Percentiles rank a stretch among this genome's conserved stretches.
phyloP scores from a whole-genome alignment of 2,113 vertebrate genomes.

The Rana temporaria region DNA sequence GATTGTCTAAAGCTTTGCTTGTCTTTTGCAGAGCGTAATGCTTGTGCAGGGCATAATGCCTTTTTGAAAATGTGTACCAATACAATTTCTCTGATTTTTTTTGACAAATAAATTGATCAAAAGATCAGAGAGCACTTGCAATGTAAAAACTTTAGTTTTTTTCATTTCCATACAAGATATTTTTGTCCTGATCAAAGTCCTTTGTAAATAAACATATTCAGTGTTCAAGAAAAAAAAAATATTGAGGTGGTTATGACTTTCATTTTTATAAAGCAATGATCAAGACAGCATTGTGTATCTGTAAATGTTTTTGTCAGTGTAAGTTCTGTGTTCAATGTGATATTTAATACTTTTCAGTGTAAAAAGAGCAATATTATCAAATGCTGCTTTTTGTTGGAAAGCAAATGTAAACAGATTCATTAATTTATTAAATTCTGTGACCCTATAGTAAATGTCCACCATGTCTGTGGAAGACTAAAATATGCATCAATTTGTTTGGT shows the following conservation, averaged over 20 bases:
- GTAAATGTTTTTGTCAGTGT: slow-evolving; percentile 38
- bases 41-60: slow-evolving; percentile 44
- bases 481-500: not conserved
- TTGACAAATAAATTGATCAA: slow-evolving; percentile 39
- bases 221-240: slow-evolving; percentile 7
- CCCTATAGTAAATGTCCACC: slow-evolving; percentile 5
- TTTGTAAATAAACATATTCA: slow-evolving; percentile 44
- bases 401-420: slow-evolving; percentile 83
- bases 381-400: slow-evolving; percentile 63
- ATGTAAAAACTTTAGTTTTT: slow-evolving; percentile 56
- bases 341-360: slow-evolving; percentile 30
- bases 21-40: slow-evolving; percentile 37
- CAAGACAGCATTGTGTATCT: slow-evolving; percentile 23
- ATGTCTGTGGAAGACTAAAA: not conserved
- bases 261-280: slow-evolving; percentile 8
- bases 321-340: slow-evolving; percentile 48
- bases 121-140: slow-evolving; percentile 42
- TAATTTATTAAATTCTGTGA: slow-evolving; percentile 64
- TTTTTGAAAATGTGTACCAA: slow-evolving; percentile 54
- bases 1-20: slow-evolving; percentile 16
- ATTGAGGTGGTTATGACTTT: not conserved
- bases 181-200: slow-evolving; percentile 27
- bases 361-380: slow-evolving; percentile 56
- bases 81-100: slow-evolving; percentile 53
- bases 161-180: slow-evolving; percentile 39